Percentiles rank a stretch among this genome's conserved stretches.
Conservation (phyloP, 2,113 vertebrate species). For the Amazona vittata region DNA sequence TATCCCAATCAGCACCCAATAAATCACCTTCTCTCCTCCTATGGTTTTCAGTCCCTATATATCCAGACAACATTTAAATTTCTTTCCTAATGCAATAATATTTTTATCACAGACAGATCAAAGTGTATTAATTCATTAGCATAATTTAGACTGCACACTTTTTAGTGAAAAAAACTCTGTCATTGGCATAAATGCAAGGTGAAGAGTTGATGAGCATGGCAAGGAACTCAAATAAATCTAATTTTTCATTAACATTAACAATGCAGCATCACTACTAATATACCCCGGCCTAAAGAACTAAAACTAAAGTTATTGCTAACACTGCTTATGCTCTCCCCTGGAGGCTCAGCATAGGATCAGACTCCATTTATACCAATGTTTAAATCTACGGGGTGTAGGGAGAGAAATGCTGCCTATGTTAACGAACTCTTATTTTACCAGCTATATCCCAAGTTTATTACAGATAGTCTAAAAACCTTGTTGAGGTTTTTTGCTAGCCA, state of each 20-base stretch:
- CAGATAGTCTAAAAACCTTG: background rate
- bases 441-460: background rate
- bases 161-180: fast-evolving
- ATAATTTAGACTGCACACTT: background rate
- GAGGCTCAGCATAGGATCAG: background rate
- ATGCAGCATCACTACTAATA: background rate
- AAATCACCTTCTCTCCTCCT: background rate
- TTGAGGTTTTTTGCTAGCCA: background rate
- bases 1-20: background rate
- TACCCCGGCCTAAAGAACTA: background rate
- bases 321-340: background rate
- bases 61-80: background rate
- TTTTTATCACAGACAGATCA: background rate
- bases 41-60: background rate
- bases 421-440: background rate
- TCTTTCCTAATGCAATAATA: background rate
- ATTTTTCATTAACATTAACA: slow-evolving; percentile 16
- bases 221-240: background rate
- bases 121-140: background rate
- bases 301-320: background rate
- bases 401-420: background rate
- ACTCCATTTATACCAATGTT: background rate
- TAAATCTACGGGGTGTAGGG: fast-evolving
- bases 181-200: background rate
- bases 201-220: background rate